Conservation (phyloP, 2,113 vertebrate species). For the crab-eating macaque (Macaca fascicularis) region DNA sequence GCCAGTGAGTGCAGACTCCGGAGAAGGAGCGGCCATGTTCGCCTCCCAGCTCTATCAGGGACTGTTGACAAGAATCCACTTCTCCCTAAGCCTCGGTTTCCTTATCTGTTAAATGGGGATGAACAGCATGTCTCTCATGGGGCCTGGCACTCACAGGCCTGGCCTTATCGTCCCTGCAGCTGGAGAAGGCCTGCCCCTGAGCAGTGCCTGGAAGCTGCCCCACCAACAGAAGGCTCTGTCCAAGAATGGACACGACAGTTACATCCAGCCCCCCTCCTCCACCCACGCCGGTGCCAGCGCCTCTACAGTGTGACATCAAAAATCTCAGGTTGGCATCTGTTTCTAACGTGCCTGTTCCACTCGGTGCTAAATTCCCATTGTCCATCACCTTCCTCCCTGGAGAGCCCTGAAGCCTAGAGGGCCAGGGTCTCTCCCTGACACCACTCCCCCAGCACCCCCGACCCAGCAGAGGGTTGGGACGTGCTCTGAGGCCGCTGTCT, state of each 20-base stretch:
- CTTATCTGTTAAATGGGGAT: not conserved
- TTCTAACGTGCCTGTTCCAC: not conserved
- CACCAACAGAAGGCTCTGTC: not conserved
- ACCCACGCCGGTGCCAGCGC: no score
- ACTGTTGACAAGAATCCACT: not conserved
- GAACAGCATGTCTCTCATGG: not conserved
- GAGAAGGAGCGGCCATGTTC: not conserved
- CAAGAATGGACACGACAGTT: not conserved
- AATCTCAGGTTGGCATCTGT: not conserved
- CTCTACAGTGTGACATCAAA: not conserved
- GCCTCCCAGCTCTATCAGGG: not conserved
- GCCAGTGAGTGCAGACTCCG: fast-evolving
- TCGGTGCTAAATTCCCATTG: not conserved
- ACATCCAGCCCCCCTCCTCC: not conserved
- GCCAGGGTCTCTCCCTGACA: slow-evolving; percentile 62
- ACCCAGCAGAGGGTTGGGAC: slow-evolving; percentile 69
- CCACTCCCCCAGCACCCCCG: slow-evolving; percentile 61
- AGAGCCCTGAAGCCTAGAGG: slow-evolving; percentile 24
- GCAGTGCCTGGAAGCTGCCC: not conserved
- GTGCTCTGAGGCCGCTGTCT: slow-evolving; percentile 68
- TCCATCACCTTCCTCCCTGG: not conserved
- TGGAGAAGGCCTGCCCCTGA: not conserved
- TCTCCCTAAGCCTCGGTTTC: not conserved
- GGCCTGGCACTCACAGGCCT: not conserved
- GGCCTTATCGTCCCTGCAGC: fast-evolving